Percentiles rank a stretch among this genome's conserved stretches.
Conservation (phyloP, 2,888 invertebrate species). For the Eristalis tenax region DNA sequence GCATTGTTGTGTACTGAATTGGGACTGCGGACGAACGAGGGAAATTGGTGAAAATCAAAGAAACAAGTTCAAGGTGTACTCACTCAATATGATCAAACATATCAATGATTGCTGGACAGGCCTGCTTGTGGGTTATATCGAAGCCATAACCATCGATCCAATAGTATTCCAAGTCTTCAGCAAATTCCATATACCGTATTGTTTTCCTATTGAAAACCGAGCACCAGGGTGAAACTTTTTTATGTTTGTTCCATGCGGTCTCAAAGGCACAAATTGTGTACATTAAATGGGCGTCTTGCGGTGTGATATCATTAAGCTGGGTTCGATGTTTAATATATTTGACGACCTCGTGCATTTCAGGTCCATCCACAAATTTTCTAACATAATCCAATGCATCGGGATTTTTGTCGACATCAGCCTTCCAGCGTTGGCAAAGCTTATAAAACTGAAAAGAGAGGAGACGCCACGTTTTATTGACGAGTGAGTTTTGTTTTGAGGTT, state of each 20-base stretch:
- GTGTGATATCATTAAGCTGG: slow-evolving; percentile 83
- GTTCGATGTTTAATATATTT: slow-evolving; percentile 83
- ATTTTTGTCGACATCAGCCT: slow-evolving; percentile 86
- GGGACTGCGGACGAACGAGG: slow-evolving; percentile 71
- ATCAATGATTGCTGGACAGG: slow-evolving; percentile 88
- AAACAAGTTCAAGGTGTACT: slow-evolving; percentile 73
- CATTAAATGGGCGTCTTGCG: slow-evolving; percentile 85
- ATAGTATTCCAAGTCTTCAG: slow-evolving; percentile 89
- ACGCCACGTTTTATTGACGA: not conserved
- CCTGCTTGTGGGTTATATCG: slow-evolving; percentile 87
- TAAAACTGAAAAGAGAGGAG: slow-evolving; percentile 85
- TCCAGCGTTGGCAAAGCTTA: slow-evolving; percentile 88
- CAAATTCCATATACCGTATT: slow-evolving; percentile 86
- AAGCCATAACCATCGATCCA: slow-evolving; percentile 92
- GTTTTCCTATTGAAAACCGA: slow-evolving; percentile 85
- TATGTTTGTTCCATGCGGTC: slow-evolving; percentile 88
- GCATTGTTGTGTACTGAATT: slow-evolving; percentile 80
- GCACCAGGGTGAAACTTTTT: slow-evolving; percentile 89
- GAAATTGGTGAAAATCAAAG: not conserved
- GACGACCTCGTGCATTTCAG: slow-evolving; percentile 83
- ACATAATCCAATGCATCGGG: slow-evolving; percentile 84
- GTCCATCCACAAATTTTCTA: slow-evolving; percentile 82
- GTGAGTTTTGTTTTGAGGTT: not conserved
- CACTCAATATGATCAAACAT: slow-evolving; percentile 88
- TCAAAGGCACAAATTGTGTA: slow-evolving; percentile 90